phyloP scores from a whole-genome alignment of 2,888 invertebrate genomes.

The Pachymerium ferrugineum region DNA sequence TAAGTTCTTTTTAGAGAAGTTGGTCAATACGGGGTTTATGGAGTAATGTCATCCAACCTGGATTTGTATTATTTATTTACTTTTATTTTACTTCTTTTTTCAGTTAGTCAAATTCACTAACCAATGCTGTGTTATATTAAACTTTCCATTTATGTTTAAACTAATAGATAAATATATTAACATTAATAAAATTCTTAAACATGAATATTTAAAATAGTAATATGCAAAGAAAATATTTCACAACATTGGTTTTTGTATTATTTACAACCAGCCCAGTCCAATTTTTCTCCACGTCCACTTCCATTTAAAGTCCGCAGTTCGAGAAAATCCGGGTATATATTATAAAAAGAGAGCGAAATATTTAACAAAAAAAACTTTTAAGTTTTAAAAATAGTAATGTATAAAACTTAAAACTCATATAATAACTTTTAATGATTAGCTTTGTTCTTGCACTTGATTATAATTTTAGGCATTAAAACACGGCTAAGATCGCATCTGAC shows the following conservation, averaged over 20 bases:
- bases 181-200: not conserved
- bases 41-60: conserved; percentile 55
- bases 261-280: not conserved
- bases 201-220: too few relatives aligned
- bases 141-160: not conserved
- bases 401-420: conserved; percentile 12
- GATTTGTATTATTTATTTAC: not conserved
- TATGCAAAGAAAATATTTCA: not conserved
- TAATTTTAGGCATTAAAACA: conserved; percentile 23
- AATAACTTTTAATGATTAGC: conserved; percentile 16
- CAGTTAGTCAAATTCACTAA: not conserved
- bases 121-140: not conserved
- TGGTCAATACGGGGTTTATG: conserved; percentile 91
- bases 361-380: not conserved
- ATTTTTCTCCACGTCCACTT: not conserved
- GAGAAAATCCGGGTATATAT: conserved; percentile 13
- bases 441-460: conserved; percentile 22
- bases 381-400: conserved; percentile 5
- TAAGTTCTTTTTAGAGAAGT: conserved; percentile 91
- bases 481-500: conserved; percentile 17
- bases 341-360: not conserved
- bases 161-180: not conserved
- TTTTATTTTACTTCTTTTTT: not conserved
- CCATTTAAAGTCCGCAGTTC: not conserved
- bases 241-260: not conserved